Evolutionary conservation across 2,797 vertebrate genomes (phyloP), one percentile per base, ranked within the genome.

Genomic region (Mormyrops boulengeri): DNA sequence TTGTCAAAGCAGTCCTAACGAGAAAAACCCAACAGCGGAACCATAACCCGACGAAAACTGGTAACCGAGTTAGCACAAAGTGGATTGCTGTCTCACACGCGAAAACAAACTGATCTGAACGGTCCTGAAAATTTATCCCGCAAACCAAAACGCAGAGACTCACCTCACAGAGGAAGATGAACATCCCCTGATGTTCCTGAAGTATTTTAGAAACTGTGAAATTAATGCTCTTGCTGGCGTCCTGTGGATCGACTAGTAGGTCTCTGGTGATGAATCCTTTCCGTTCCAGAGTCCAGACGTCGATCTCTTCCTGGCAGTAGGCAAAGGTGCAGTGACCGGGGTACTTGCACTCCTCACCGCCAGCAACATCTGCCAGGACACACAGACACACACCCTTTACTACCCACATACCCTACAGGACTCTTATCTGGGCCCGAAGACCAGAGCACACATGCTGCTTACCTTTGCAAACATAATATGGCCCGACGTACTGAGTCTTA

Each of bases 391-490:
- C 3, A 14, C 90, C 53, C 0, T 82, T 92, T 90, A 85, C 85
- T 34, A 19, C 22, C 8, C n/a, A 77, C n/a, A 19, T 0, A 49
- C 89, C 85, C 14, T 26, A 19, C 30, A 4, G 62, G 5, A 69
- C 69, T 34, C n/a, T 19, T 1, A 85, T 14, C 62, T 30, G 34
- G n/a, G 86, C 4, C 1, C 34, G 1, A 85, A 66, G 9, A 62
- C 44, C 38, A 38, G 47, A 87, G 62, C 8, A 69, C 38, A 22
- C 17, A 77, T 41, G 14, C 4, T 4, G 2, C 88, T 91, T 90
- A 99, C 98, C 99, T 98, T 99, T 99, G 94, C 99, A 99, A 95
- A 99, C 98, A 95, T 99, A 99, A 96, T 99, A 99, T 0, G 98
- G 98, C 84, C 98, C 99, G 88, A 98, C 97, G 92, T 99, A 99